phyloP scores from a whole-genome alignment of 2,797 vertebrate genomes.

The Lagorchestes hirsutus region DNA sequence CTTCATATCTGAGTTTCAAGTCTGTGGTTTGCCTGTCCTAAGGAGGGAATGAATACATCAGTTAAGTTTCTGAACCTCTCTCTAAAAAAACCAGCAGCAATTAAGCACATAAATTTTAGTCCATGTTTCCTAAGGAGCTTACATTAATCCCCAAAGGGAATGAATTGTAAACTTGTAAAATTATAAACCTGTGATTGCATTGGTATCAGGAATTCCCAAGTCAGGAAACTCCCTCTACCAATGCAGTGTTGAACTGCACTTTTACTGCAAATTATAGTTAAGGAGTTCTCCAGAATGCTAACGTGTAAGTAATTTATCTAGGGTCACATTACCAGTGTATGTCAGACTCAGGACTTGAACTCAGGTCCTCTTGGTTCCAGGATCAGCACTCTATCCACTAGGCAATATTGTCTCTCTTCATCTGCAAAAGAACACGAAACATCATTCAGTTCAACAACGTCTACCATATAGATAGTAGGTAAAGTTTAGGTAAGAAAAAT shows the following conservation, averaged over 20 bases:
- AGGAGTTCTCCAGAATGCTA: background rate
- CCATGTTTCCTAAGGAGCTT: background rate
- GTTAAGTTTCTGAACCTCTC: constrained; percentile 41
- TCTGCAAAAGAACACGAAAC: background rate
- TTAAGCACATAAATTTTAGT: background rate
- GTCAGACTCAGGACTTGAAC: background rate
- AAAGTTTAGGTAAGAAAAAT: background rate
- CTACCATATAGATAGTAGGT: background rate
- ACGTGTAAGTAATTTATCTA: background rate
- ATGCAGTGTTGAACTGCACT: background rate
- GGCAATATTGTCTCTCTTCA: background rate
- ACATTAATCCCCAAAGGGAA: background rate
- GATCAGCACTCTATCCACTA: background rate
- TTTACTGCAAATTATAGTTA: background rate
- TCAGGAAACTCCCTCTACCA: background rate
- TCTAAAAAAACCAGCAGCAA: background rate
- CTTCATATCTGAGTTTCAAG: background rate
- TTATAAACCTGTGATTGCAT: background rate
- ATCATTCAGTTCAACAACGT: background rate
- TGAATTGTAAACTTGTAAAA: too few species aligned
- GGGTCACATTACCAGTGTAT: background rate
- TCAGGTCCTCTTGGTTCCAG: background rate
- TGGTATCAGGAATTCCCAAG: background rate
- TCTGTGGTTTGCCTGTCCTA: background rate
- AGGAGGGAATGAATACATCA: background rate